phyloP scores from a whole-genome alignment of 2,113 vertebrate genomes.

The Girardinichthys multiradiatus region DNA sequence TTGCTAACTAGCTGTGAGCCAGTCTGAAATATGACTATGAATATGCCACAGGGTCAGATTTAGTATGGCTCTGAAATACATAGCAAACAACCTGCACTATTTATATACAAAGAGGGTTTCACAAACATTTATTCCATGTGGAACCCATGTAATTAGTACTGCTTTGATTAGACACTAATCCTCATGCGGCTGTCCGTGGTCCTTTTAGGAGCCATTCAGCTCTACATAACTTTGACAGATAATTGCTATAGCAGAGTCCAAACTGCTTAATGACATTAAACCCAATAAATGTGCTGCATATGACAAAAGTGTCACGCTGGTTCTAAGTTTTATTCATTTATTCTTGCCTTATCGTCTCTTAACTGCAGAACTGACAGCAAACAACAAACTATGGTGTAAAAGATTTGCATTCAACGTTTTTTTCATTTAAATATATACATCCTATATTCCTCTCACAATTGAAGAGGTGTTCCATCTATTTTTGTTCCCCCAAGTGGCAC shows the following conservation, averaged over 20 bases:
- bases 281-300: constrained; percentile 23
- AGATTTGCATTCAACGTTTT: background rate
- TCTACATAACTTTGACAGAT: constrained; percentile 29
- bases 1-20: background rate
- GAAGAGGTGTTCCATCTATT: constrained; percentile 15
- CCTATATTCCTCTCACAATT: constrained; percentile 8
- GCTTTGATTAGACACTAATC: constrained; percentile 37
- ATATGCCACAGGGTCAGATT: constrained; percentile 13
- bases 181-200: constrained; percentile 2
- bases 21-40: constrained; percentile 6
- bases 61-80: background rate
- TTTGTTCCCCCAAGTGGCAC: background rate
- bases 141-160: constrained; percentile 21
- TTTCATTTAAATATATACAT: constrained; percentile 14
- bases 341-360: constrained; percentile 37
- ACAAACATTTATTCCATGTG: constrained; percentile 22
- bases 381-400: constrained; percentile 24
- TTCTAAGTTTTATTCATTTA: constrained; percentile 37
- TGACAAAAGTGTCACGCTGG: constrained; percentile 39
- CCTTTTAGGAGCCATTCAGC: constrained; percentile 3
- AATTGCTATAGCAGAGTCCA: constrained; percentile 38
- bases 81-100: constrained; percentile 25
- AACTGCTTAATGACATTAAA: constrained; percentile 54
- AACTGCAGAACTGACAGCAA: constrained; percentile 5
- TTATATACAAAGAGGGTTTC: constrained; percentile 22